These are phyloP conservation scores for Sussaba pulchella DNA, from an alignment of 2,888 invertebrate species.

Conservation along the genomic window DNA sequence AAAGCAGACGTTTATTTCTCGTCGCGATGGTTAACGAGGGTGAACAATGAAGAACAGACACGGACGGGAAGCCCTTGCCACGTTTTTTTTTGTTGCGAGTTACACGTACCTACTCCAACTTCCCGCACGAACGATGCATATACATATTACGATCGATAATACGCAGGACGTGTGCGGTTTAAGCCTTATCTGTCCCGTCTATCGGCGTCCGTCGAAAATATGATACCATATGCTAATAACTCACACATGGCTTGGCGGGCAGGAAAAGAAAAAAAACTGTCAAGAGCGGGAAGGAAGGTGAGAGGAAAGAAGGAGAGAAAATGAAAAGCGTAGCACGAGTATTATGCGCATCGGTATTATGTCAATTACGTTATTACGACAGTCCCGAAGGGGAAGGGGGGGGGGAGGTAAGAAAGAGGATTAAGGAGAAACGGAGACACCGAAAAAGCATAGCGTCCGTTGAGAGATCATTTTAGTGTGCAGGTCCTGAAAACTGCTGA, in stretches of 20 bases:
- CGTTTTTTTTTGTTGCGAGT: conserved; percentile 14
- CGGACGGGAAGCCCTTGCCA: conserved; percentile 38
- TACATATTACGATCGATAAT: conserved; percentile 66
- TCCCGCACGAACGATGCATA: conserved; percentile 49
- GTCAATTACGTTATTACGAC: neutral
- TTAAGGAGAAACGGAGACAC: neutral
- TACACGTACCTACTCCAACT: conserved; percentile 30
- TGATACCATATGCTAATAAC: conserved; percentile 82
- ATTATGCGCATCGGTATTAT: conserved; percentile 2
- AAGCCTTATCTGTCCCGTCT: conserved; percentile 75
- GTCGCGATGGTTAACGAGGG: conserved; percentile 54
- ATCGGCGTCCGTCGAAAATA: conserved; percentile 76
- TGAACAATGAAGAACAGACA: conserved; percentile 43
- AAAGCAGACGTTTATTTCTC: conserved; percentile 39
- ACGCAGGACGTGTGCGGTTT: conserved; percentile 64
- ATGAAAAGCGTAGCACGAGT: conserved; percentile 5
- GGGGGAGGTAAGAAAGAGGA: neutral
- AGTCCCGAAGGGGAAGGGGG: neutral
- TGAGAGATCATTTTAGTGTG: no score
- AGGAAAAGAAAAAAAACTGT: conserved; percentile 18
- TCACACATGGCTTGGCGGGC: conserved; percentile 76
- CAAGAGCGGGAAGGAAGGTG: neutral
- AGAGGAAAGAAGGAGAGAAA: conserved; percentile 1
- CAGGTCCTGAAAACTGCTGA: no score
- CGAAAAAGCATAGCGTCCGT: no score